These are phyloP conservation scores for Olivierus martensii DNA, from an alignment of 1,140 invertebrate genomes.

Conservation along the genomic window DNA sequence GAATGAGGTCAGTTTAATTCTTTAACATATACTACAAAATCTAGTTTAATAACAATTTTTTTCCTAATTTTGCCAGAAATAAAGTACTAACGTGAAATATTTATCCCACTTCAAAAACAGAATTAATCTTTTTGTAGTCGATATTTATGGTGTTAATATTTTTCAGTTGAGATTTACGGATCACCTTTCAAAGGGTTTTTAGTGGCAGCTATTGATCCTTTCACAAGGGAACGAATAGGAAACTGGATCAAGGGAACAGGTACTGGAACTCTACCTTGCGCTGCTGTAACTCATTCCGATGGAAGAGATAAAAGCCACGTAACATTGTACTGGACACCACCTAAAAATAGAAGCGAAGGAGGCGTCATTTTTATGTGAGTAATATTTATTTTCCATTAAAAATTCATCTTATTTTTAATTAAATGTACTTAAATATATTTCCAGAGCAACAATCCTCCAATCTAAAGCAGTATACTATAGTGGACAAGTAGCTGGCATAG, in stretches of 20 bases:
- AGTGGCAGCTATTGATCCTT: conserved; percentile 18
- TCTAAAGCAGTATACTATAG: conserved; percentile 5
- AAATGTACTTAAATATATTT: not conserved
- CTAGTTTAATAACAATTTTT: too few species aligned
- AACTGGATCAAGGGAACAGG: conserved; percentile 18
- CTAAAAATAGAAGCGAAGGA: conserved; percentile 12
- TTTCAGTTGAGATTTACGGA: conserved; percentile 17
- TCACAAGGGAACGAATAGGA: conserved; percentile 17
- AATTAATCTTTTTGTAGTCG: too few species aligned
- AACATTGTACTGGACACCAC: conserved; percentile 17
- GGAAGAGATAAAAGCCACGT: conserved; percentile 14
- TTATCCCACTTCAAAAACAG: too few species aligned
- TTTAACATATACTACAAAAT: too few species aligned
- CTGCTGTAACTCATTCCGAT: conserved; percentile 19
- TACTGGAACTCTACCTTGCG: conserved; percentile 16
- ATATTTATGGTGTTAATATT: too few species aligned
- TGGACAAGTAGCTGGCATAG: conserved; percentile 6
- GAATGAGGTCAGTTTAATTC: too few species aligned
- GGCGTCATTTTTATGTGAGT: conserved; percentile 21
- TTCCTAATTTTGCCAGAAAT: too few species aligned
- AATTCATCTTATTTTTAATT: too few species aligned
- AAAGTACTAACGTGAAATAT: too few species aligned
- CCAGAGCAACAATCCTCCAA: conserved; percentile 8
- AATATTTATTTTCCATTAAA: not conserved
- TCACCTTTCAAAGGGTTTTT: conserved; percentile 20